A percentile compares a stretch with the other conserved stretches of the same genome.
Evolutionary conservation across 2,113 vertebrate genomes (phyloP).

Genomic region (Hyperopisus bebe): DNA sequence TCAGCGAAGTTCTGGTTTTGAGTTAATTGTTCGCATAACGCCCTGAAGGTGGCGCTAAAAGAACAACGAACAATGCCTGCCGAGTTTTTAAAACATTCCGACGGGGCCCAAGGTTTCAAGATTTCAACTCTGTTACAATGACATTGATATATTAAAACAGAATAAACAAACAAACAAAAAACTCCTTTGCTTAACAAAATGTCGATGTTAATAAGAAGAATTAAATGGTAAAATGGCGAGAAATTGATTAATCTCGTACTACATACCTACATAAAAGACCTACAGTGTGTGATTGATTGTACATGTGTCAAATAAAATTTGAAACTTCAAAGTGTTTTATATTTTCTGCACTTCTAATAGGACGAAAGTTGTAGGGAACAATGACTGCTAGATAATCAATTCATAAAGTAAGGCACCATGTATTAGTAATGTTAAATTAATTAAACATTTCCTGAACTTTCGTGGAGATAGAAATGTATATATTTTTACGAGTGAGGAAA

Average conservation of each 20-base stretch:
- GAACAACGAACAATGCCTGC: conserved; percentile 46
- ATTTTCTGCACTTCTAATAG: neutral
- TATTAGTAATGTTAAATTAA: neutral
- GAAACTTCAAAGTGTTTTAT: neutral
- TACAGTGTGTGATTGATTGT: neutral
- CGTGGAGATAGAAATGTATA: neutral
- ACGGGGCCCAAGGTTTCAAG: neutral
- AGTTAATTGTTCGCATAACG: conserved; percentile 23
- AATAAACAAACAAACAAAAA: neutral
- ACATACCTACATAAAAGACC: neutral
- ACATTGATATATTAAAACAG: neutral
- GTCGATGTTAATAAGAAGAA: neutral
- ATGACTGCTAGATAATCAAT: neutral
- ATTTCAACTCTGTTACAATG: neutral
- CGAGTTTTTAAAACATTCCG: neutral
- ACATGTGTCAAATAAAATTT: neutral
- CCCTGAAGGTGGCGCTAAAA: conserved; percentile 62
- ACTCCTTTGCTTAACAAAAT: neutral
- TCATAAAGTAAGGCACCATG: neutral
- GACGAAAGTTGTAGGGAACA: neutral
- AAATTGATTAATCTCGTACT: neutral
- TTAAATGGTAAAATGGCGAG: neutral
- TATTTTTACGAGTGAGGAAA: neutral
- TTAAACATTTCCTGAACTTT: neutral
- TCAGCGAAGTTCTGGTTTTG: neutral